Conservation (phyloP, 2,888 invertebrate species). For the Ethmia dodecea region DNA sequence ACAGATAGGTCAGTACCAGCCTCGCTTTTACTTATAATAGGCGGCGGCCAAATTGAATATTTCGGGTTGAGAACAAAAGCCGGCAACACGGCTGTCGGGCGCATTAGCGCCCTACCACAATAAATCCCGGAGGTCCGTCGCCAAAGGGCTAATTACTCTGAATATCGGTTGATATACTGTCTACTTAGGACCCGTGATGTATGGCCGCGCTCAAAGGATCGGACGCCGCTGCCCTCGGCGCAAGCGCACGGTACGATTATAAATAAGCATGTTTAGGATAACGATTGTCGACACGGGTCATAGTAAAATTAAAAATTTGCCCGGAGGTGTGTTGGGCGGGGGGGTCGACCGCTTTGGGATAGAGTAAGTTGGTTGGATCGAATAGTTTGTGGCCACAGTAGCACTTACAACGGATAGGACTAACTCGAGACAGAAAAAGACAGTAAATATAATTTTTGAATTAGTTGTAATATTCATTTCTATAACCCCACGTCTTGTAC, state of each 20-base stretch:
- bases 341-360: no score
- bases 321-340: no score
- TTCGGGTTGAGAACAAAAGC: slow-evolving; percentile 65
- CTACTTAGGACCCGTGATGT: slow-evolving; percentile 74
- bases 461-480: no score
- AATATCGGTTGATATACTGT: slow-evolving; percentile 74
- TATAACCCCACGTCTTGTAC: no score
- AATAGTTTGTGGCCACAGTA: no score
- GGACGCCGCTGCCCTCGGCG: slow-evolving; percentile 62
- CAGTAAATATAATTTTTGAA: no score
- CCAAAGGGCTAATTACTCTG: slow-evolving; percentile 75
- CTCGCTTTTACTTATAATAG: not conserved
- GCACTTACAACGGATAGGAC: no score
- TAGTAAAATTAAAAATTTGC: no score
- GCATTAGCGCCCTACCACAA: slow-evolving; percentile 71
- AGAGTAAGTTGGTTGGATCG: no score
- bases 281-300: slow-evolving; percentile 53
- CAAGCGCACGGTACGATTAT: slow-evolving; percentile 58
- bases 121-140: slow-evolving; percentile 74
- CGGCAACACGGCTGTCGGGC: slow-evolving; percentile 69
- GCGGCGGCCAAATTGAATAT: slow-evolving; percentile 67
- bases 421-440: no score
- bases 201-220: slow-evolving; percentile 67
- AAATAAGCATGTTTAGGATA: slow-evolving; percentile 70
- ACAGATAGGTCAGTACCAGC: no score